Percentiles rank a stretch among this genome's conserved stretches.
These are phyloP conservation scores for Dasysyrphus albostriatus DNA, from an alignment of 2,888 invertebrate genomes.

Conservation along the genomic window DNA sequence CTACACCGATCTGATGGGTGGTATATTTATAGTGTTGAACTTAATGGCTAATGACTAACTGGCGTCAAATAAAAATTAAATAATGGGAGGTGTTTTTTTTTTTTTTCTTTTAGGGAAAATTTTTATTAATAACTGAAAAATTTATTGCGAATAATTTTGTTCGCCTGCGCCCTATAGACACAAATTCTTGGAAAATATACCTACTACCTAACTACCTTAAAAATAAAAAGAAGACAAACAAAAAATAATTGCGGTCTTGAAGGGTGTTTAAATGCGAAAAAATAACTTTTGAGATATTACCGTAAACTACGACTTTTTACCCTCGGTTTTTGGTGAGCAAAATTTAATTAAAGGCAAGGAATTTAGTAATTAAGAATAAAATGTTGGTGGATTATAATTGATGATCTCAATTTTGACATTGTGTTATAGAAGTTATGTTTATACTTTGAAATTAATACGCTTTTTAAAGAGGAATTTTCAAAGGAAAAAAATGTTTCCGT, in stretches of 20 bases:
- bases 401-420: slow-evolving; percentile 50
- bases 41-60: slow-evolving; percentile 75
- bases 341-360: slow-evolving; percentile 56
- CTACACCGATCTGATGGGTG: not conserved
- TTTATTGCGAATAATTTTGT: slow-evolving; percentile 61
- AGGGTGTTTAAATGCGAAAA: slow-evolving; percentile 53
- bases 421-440: not conserved
- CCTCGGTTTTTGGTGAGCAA: slow-evolving; percentile 4
- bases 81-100: slow-evolving; percentile 60
- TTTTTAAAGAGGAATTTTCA: not conserved
- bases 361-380: slow-evolving; percentile 18
- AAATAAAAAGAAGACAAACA: not conserved
- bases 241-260: slow-evolving; percentile 67
- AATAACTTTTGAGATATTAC: slow-evolving; percentile 37
- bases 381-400: slow-evolving; percentile 49
- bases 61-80: slow-evolving; percentile 73
- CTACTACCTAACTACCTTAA: slow-evolving; percentile 4
- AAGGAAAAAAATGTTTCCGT: too few species aligned
- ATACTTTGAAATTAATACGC: not conserved
- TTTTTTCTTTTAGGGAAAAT: slow-evolving; percentile 51
- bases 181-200: not conserved
- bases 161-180: not conserved
- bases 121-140: slow-evolving; percentile 74
- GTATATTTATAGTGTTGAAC: slow-evolving; percentile 47
- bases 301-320: slow-evolving; percentile 3